Evolutionary conservation across 2,888 invertebrate species (phyloP).

Genomic region (Agrochola lota): DNA sequence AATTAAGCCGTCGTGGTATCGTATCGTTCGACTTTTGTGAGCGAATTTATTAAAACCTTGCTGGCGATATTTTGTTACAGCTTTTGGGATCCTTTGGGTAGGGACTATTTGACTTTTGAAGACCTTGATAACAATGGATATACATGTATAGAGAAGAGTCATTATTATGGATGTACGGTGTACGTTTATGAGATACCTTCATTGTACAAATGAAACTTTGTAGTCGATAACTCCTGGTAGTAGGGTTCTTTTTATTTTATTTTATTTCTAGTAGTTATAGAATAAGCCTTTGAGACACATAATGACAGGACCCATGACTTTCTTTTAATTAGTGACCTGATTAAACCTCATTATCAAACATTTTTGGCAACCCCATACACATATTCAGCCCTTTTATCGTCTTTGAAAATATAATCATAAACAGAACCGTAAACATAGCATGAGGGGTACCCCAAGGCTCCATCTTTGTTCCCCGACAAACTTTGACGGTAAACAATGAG

Average conservation of each 20-base stretch:
- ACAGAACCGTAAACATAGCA: constrained; percentile 50
- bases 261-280: neutral
- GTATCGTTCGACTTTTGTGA: constrained; percentile 65
- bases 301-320: neutral
- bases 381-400: constrained; percentile 20
- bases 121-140: constrained; percentile 12
- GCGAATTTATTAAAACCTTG: constrained; percentile 75
- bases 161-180: neutral
- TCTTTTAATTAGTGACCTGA: neutral
- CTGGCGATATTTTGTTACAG: constrained; percentile 70
- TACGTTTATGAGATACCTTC: neutral
- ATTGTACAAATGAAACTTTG: neutral
- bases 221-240: neutral
- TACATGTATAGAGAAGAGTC: neutral
- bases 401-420: constrained; percentile 41
- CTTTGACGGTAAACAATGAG: constrained; percentile 72
- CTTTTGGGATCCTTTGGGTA: constrained; percentile 48
- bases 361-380: neutral
- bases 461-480: constrained; percentile 61
- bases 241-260: neutral
- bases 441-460: constrained; percentile 47
- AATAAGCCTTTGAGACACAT: constrained; percentile 13
- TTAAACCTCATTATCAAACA: neutral
- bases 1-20: constrained; percentile 73
- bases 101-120: constrained; percentile 54